Percentiles rank a stretch among this genome's conserved stretches.
Conservation (phyloP, 1,140 invertebrate species). For the Cryptotermes secundus region DNA sequence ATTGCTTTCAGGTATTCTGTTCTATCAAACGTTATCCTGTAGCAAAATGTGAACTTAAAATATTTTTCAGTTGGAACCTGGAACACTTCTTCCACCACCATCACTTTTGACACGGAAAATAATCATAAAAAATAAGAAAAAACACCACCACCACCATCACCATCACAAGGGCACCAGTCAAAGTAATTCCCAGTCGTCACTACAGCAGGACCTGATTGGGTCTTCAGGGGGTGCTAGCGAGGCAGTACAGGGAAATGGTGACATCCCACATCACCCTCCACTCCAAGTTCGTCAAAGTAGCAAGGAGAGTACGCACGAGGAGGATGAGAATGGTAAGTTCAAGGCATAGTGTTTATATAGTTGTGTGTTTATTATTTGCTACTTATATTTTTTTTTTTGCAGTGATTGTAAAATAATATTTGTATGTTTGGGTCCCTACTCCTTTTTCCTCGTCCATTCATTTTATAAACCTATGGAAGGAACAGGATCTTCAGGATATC, state of each 20-base stretch:
- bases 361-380: too few relatives aligned
- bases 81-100: constrained; percentile 83
- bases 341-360: too few relatives aligned
- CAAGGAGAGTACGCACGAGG: constrained; percentile 58
- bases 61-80: constrained; percentile 62
- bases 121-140: constrained; percentile 98
- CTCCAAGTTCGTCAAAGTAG: constrained; percentile 63
- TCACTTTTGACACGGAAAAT: constrained; percentile 84
- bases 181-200: constrained; percentile 42
- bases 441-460: too few relatives aligned
- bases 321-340: constrained; percentile 50
- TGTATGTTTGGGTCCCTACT: too few relatives aligned
- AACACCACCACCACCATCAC: constrained; percentile 71
- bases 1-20: too few relatives aligned
- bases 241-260: constrained; percentile 57
- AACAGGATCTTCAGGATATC: too few relatives aligned
- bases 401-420: too few relatives aligned
- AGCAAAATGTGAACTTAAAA: neutral
- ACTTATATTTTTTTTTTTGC: too few relatives aligned
- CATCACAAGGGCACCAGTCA: constrained; percentile 52
- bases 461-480: too few relatives aligned
- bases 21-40: neutral
- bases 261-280: constrained; percentile 57
- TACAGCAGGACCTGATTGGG: constrained; percentile 44
- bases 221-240: constrained; percentile 41